Evolutionary conservation across 2,113 vertebrate species (phyloP).

Genomic region (Odocoileus virginianus): DNA sequence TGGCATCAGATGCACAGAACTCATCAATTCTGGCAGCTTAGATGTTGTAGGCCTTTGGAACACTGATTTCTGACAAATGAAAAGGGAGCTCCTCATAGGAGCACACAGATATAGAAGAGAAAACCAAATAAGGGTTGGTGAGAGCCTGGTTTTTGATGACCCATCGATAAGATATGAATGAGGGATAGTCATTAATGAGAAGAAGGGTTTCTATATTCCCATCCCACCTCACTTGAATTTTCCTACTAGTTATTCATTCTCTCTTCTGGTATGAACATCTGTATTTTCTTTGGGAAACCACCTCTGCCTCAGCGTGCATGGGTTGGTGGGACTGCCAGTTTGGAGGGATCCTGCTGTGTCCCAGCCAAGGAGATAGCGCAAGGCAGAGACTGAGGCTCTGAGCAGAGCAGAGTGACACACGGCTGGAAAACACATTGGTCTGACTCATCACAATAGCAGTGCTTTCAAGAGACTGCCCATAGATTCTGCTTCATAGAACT

Average conservation of each 20-base stretch:
- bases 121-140: neutral
- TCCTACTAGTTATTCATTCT: neutral
- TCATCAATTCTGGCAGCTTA: neutral
- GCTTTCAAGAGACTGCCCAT: neutral
- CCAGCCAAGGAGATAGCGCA: neutral
- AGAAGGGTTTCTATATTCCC: neutral
- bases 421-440: neutral
- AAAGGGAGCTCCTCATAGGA: neutral
- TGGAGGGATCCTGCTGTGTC: neutral
- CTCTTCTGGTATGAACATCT: neutral
- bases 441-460: neutral
- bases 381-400: neutral
- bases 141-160: neutral
- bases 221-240: neutral
- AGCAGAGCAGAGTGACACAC: neutral
- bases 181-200: neutral
- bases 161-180: neutral
- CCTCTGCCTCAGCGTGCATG: neutral
- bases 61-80: neutral
- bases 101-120: neutral
- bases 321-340: neutral
- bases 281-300: neutral
- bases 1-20: neutral
- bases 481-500: neutral
- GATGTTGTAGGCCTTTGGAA: neutral